Evolutionary conservation across 2,888 invertebrate genomes (phyloP).

Genomic region (Callinectes sapidus): DNA sequence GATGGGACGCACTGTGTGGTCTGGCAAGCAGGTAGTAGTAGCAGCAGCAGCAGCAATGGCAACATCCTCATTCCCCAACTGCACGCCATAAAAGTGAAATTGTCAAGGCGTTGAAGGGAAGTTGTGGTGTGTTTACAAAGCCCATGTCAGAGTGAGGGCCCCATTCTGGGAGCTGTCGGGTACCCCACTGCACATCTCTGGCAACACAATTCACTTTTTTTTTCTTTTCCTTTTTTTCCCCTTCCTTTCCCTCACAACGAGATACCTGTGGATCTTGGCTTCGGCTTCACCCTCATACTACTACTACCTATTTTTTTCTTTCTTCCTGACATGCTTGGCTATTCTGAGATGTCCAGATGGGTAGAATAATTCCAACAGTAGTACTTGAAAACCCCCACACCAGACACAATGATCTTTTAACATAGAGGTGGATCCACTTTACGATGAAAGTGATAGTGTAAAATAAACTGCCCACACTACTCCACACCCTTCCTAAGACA

Average conservation of each 20-base stretch:
- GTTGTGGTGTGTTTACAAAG: constrained; percentile 22
- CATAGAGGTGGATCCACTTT: background rate
- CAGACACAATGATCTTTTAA: background rate
- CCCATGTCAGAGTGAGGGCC: background rate
- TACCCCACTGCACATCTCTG: background rate
- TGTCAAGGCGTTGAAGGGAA: background rate
- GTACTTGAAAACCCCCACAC: background rate
- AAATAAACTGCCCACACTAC: background rate
- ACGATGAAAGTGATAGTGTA: background rate
- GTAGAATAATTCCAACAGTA: background rate
- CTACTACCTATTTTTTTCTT: background rate
- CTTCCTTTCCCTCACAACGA: background rate
- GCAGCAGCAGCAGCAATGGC: too few relatives aligned
- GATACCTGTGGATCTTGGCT: constrained; percentile 5
- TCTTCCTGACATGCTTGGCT: background rate
- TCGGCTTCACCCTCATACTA: background rate
- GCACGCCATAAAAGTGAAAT: background rate
- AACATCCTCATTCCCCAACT: background rate
- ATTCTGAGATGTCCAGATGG: background rate
- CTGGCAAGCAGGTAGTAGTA: background rate
- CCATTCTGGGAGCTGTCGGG: background rate
- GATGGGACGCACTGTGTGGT: background rate
- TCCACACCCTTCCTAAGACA: background rate
- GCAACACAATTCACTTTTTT: background rate
- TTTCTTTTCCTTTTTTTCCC: background rate